Conservation (phyloP, 2,113 vertebrate species). For the Planiliza haematocheilus region DNA sequence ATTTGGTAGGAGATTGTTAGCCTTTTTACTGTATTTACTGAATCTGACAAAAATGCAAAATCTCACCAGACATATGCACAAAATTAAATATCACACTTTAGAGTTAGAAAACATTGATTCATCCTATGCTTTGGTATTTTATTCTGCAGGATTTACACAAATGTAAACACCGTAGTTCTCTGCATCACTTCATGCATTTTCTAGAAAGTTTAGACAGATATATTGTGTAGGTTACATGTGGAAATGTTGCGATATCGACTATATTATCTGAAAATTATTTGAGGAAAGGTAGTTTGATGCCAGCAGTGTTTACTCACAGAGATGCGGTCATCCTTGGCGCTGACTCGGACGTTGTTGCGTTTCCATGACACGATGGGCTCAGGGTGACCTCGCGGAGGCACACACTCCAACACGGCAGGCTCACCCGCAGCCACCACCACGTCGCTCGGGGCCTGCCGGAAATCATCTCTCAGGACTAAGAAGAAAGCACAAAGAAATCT, state of each 20-base stretch:
- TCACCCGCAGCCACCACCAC: constrained; percentile 96
- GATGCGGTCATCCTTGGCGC: constrained; percentile 91
- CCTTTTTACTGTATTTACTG: not conserved
- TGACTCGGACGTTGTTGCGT: constrained; percentile 93
- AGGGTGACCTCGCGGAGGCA: constrained; percentile 95
- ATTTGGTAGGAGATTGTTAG: too few relatives aligned
- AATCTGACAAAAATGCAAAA: not conserved
- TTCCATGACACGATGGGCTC: constrained; percentile 98
- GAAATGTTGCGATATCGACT: too few relatives aligned
- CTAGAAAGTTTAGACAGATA: too few relatives aligned
- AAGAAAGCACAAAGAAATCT: constrained; percentile 52
- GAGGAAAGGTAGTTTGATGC: not conserved
- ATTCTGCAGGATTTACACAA: too few relatives aligned
- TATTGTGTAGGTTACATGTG: too few relatives aligned
- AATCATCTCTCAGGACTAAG: constrained; percentile 95
- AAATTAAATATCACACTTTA: not conserved
- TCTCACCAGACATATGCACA: not conserved
- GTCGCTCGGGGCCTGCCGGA: constrained; percentile 96
- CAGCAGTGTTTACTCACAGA: constrained; percentile 83
- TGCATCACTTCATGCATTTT: too few relatives aligned
- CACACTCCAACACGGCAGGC: constrained; percentile 93
- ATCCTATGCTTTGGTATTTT: too few relatives aligned
- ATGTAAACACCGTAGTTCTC: too few relatives aligned
- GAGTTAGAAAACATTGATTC: too few relatives aligned
- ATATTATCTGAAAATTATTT: too few relatives aligned